Evolutionary conservation across 2,888 invertebrate genomes (phyloP).

Genomic region (Eutolmus rufibarbis): DNA sequence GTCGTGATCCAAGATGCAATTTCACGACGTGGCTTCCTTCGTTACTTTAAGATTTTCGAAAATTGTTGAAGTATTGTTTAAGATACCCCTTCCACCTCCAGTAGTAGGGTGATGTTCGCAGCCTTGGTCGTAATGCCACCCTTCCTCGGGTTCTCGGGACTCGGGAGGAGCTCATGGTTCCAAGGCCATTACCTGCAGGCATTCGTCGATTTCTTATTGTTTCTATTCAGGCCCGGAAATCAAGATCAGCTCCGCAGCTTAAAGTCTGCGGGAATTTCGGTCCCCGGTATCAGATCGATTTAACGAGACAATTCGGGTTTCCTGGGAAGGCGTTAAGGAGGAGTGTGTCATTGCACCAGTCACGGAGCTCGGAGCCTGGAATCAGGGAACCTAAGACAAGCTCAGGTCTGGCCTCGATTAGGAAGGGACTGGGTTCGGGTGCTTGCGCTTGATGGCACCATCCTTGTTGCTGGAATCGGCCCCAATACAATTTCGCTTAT

Average conservation of each 20-base stretch:
- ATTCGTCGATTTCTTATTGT: not conserved
- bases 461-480: slow-evolving; percentile 1
- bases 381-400: not conserved
- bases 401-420: not conserved
- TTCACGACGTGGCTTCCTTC: not conserved
- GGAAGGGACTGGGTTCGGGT: not conserved
- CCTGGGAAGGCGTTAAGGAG: slow-evolving; percentile 17
- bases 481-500: slow-evolving; percentile 39
- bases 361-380: not conserved
- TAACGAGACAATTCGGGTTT: slow-evolving; percentile 33
- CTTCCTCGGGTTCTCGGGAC: not conserved
- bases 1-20: not conserved
- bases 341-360: slow-evolving; percentile 10
- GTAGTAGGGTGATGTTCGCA: not conserved
- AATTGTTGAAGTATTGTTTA: not conserved
- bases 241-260: not conserved
- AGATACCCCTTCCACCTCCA: not conserved
- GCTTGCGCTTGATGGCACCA: slow-evolving; percentile 15
- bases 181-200: not conserved
- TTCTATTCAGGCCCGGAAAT: not conserved
- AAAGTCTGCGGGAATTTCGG: slow-evolving; percentile 14
- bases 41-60: not conserved
- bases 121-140: not conserved
- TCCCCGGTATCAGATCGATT: slow-evolving; percentile 26
- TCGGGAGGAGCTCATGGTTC: not conserved